These are phyloP conservation scores for Calliopum simillimum DNA, from an alignment of 2,888 invertebrate species.

Conservation along the genomic window DNA sequence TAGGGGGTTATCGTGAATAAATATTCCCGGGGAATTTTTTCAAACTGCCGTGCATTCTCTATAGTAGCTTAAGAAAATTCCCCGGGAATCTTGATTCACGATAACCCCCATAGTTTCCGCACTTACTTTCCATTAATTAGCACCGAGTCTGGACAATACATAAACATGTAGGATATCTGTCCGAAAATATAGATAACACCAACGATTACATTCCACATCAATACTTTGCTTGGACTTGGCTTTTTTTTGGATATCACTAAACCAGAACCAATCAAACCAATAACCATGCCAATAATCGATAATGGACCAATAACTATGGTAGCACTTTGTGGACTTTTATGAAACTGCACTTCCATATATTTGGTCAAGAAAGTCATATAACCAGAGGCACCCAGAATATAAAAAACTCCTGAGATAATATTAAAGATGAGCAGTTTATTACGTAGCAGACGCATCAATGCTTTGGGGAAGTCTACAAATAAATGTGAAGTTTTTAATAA, in stretches of 20 bases:
- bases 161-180: slow-evolving; percentile 70
- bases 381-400: slow-evolving; percentile 73
- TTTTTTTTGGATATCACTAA: slow-evolving; percentile 72
- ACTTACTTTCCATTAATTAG: slow-evolving; percentile 53
- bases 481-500: background rate
- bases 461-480: slow-evolving; percentile 69
- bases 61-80: too few relatives aligned
- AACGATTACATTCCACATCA: slow-evolving; percentile 74
- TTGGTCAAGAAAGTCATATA: slow-evolving; percentile 80
- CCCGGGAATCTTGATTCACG: background rate
- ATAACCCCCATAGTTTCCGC: background rate
- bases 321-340: slow-evolving; percentile 74
- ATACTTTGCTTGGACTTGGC: slow-evolving; percentile 71
- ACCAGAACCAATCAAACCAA: slow-evolving; percentile 73
- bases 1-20: too few relatives aligned
- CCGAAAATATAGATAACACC: slow-evolving; percentile 70
- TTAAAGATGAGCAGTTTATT: slow-evolving; percentile 77
- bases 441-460: slow-evolving; percentile 72
- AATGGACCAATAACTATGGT: slow-evolving; percentile 75
- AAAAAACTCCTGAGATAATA: slow-evolving; percentile 75
- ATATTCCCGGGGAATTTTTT: too few relatives aligned
- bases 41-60: too few relatives aligned
- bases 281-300: slow-evolving; percentile 72
- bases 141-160: slow-evolving; percentile 69
- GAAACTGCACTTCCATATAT: slow-evolving; percentile 81